Conservation (phyloP, 2,113 vertebrate species). For the Cebus imitator region DNA sequence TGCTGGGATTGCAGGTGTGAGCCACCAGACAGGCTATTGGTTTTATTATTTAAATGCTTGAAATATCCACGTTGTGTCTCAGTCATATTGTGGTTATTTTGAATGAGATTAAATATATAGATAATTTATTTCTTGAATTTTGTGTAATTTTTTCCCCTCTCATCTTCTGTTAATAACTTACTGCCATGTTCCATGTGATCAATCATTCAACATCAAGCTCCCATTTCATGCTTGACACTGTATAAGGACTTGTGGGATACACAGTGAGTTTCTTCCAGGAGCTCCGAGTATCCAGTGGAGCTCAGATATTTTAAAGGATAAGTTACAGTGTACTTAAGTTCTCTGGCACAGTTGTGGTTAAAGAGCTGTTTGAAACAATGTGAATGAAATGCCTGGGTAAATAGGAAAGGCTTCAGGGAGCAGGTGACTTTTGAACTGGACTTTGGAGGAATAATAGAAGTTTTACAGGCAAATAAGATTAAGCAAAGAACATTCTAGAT, state of each 20-base stretch:
- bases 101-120: background rate
- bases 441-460: constrained; percentile 1
- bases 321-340: background rate
- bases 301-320: background rate
- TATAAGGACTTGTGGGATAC: background rate
- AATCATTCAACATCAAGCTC: background rate
- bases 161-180: background rate
- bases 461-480: constrained; percentile 8
- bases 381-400: background rate
- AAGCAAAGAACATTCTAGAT: background rate
- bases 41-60: background rate
- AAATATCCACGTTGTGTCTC: background rate
- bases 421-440: background rate
- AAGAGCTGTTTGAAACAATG: background rate
- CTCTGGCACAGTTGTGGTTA: background rate
- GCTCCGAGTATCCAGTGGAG: background rate
- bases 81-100: background rate
- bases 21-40: background rate
- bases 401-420: background rate
- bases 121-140: constrained; percentile 41
- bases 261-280: background rate
- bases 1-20: background rate
- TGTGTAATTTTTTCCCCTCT: background rate
- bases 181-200: background rate
- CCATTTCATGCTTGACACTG: background rate